phyloP scores from a whole-genome alignment of 2,888 invertebrate species.

The Stenoptilia bipunctidactyla region DNA sequence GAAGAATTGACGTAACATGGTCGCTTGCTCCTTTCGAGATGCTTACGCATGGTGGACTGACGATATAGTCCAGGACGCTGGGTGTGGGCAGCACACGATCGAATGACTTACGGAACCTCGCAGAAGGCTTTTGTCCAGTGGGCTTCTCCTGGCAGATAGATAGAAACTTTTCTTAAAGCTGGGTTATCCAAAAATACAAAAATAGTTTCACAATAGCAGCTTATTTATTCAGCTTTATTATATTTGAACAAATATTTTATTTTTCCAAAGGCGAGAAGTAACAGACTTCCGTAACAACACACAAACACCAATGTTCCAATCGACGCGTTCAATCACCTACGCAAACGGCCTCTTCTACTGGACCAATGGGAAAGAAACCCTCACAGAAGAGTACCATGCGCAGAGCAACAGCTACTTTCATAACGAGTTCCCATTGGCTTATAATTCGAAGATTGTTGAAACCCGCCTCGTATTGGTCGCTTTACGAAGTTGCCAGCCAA shows the following conservation, averaged over 20 bases:
- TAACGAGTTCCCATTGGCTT: slow-evolving; percentile 76
- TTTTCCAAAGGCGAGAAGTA: slow-evolving; percentile 71
- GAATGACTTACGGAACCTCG: too few species aligned
- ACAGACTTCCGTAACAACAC: slow-evolving; percentile 81
- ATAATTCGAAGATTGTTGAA: slow-evolving; percentile 42
- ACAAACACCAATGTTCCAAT: slow-evolving; percentile 79
- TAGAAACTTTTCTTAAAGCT: too few species aligned
- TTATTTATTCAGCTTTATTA: neutral
- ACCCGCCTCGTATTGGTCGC: slow-evolving; percentile 63
- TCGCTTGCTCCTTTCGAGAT: too few species aligned
- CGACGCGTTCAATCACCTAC: slow-evolving; percentile 81
- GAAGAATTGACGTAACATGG: too few species aligned
- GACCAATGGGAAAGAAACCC: slow-evolving; percentile 83
- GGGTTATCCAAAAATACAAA: too few species aligned
- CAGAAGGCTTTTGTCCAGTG: too few species aligned
- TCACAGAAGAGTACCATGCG: slow-evolving; percentile 83
- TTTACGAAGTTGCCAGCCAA: slow-evolving; percentile 80
- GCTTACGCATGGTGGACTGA: too few species aligned
- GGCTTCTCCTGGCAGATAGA: too few species aligned
- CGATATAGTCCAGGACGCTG: too few species aligned
- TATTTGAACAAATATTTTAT: neutral
- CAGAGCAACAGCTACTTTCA: slow-evolving; percentile 80
- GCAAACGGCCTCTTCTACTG: slow-evolving; percentile 87
- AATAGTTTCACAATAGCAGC: too few species aligned
- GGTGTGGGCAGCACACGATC: too few species aligned